A percentile compares a stretch with the other conserved stretches of the same genome.
These are phyloP conservation scores for Gallinago solitaria DNA, from an alignment of 2,797 vertebrate genomes.

Conservation along the genomic window DNA sequence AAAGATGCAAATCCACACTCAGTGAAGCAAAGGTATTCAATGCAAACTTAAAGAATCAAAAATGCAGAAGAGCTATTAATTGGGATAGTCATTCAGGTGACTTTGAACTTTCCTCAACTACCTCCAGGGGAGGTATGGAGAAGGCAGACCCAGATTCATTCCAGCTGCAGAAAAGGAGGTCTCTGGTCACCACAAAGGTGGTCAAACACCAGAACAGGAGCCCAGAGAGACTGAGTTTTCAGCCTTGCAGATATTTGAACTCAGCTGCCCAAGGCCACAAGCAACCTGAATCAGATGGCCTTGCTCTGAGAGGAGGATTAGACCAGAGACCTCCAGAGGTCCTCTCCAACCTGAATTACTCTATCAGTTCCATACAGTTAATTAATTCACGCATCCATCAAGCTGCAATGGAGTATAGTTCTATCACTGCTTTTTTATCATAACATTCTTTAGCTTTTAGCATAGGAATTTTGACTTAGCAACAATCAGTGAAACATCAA, in stretches of 20 bases:
- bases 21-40: not conserved
- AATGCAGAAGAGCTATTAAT: not conserved
- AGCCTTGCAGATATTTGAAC: not conserved
- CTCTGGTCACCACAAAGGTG: not conserved
- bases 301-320: not conserved
- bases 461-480: not conserved
- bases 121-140: not conserved
- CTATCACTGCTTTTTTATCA: not conserved
- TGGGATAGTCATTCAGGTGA: accelerated
- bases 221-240: not conserved
- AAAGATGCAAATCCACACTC: not conserved
- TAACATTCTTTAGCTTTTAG: not conserved
- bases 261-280: not conserved
- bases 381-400: not conserved
- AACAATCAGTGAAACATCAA: not conserved
- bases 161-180: not conserved
- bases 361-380: not conserved
- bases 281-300: not conserved
- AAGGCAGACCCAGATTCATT: not conserved
- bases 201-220: not conserved
- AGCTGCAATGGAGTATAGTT: not conserved
- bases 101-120: not conserved
- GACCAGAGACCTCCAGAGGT: not conserved
- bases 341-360: not conserved
- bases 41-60: not conserved